Evolutionary conservation across 1,140 invertebrate genomes (phyloP).

Genomic region (Cyclargus thomasi): DNA sequence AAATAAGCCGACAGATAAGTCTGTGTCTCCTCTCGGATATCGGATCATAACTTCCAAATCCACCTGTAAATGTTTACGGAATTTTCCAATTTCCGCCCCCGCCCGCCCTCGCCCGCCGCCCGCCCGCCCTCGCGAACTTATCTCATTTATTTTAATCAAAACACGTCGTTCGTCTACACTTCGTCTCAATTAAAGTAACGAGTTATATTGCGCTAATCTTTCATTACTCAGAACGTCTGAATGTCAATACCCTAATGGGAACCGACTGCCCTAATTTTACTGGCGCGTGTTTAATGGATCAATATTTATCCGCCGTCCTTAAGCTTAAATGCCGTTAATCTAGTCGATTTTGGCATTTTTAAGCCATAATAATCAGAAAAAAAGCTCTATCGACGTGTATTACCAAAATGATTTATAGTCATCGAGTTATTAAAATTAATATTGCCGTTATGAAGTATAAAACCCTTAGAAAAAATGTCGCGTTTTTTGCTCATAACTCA

Average conservation of each 20-base stretch:
- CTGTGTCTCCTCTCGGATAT: conserved; percentile 36
- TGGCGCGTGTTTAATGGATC: background rate
- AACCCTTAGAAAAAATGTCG: no score
- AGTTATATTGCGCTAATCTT: background rate
- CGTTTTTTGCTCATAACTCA: no score
- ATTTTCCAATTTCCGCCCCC: conserved; percentile 43
- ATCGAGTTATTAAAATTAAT: no score
- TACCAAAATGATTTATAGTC: no score
- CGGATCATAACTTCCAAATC: conserved; percentile 57
- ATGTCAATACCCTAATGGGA: background rate
- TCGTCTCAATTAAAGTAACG: conserved; percentile 6
- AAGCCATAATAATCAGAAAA: no score
- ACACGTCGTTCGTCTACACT: conserved; percentile 26
- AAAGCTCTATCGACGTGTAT: no score
- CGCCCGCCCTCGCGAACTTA: conserved; percentile 29
- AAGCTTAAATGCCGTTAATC: no score
- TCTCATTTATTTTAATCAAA: conserved; percentile 41
- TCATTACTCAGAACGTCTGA: background rate
- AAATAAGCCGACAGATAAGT: conserved; percentile 50
- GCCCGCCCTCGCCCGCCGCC: no score
- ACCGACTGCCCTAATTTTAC: background rate
- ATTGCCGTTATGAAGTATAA: no score
- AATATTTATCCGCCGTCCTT: no score
- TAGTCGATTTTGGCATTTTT: no score
- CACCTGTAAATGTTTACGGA: conserved; percentile 50